Evolutionary conservation across 2,113 vertebrate species (phyloP), one percentile per base, ranked within the genome.

Genomic region (Hippolais icterina): DNA sequence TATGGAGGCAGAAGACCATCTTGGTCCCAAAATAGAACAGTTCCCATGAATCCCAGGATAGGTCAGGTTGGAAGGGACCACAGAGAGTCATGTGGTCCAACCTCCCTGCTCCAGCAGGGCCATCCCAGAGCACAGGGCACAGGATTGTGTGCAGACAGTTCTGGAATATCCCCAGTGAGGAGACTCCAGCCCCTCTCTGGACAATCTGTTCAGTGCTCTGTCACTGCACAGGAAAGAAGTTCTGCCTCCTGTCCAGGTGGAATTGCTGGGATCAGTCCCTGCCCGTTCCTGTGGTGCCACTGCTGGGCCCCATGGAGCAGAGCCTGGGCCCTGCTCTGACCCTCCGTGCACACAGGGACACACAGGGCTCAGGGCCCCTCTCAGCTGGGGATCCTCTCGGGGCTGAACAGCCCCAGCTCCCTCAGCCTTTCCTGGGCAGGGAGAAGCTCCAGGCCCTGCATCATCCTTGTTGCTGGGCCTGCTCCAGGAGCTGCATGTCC

Each of bases 171-270:
- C 2, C 18, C 33, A 33, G 15, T 19, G 52, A 65, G 44, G 33
- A 65, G 10, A 57, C 14, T 28, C 66, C 86, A 57, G 1, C 3
- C 1, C 9, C 6, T 33, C 31, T 81, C 76, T 81, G 68, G 59
- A 0, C 42, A 66, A 35, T 65, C 76, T 44, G 44, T 15, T 57
- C 56, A 33, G 35, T 1, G n/a, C 28, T 47, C 0, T 0, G 17
- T 33, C 85, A 27, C 31, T 65, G 59, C 27, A 5, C 59, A 41
- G 65, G 6, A 2, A 61, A 41, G 31, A 59, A 44, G 29, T 54
- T 63, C n/a, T 21, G 0, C 39, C 33, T 39, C 39, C 0, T 61
- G 28, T 61, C 9, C 84, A 46, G 49, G 15, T 20, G 39, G 31
- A 87, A 46, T 24, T 24, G 1, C 39, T 70, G 54, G 46, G 27